Evolutionary conservation across 2,797 vertebrate species (phyloP).

Genomic region (Myotis daubentonii): DNA sequence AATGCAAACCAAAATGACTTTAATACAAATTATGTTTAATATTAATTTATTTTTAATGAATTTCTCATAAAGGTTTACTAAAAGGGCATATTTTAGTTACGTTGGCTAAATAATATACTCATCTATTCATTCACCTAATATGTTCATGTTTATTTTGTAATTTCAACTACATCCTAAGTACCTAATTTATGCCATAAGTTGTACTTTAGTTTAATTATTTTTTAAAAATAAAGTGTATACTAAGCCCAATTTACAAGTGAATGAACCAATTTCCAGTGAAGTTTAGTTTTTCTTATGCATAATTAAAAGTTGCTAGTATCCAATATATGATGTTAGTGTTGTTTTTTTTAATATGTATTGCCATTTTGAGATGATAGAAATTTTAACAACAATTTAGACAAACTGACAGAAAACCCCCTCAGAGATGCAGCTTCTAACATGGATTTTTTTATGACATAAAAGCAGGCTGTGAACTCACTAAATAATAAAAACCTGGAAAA

Average conservation of each 20-base stretch:
- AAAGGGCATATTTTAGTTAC: background rate
- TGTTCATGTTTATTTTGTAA: background rate
- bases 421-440: background rate
- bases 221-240: background rate
- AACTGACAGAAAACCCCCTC: background rate
- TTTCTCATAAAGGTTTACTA: background rate
- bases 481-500: background rate
- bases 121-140: background rate
- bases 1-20: background rate
- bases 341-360: background rate
- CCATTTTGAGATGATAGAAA: background rate
- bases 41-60: slow-evolving; percentile 25
- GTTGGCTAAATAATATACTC: background rate
- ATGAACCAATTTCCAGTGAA: background rate
- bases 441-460: background rate
- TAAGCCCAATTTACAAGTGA: background rate
- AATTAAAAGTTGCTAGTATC: background rate
- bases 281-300: background rate
- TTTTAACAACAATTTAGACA: background rate
- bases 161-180: background rate
- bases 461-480: background rate
- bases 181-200: background rate
- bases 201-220: background rate
- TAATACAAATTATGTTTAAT: background rate
- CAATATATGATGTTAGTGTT: background rate